Conservation (phyloP, 2,797 vertebrate species). For the Gobionotothen gibberifrons region DNA sequence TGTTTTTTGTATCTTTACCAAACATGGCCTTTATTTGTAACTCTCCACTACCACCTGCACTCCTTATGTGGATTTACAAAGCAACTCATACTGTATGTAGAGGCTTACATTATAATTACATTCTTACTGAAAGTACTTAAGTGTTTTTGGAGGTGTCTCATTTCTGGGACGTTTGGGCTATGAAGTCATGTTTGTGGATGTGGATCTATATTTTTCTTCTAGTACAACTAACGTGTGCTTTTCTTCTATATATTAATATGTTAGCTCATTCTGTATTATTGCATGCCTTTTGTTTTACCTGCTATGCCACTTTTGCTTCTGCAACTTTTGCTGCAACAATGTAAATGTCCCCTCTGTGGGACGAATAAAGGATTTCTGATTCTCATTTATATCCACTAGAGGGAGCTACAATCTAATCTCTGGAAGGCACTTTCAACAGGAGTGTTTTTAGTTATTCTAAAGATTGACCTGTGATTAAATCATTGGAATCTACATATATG, state of each 20-base stretch:
- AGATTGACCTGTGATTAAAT: not conserved
- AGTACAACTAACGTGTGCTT: too few relatives aligned
- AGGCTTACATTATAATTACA: not conserved
- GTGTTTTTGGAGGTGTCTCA: not conserved
- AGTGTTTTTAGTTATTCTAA: not conserved
- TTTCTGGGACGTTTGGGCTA: too few relatives aligned
- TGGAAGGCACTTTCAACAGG: not conserved
- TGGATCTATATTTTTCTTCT: too few relatives aligned
- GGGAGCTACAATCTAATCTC: constrained; percentile 6
- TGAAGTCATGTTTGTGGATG: too few relatives aligned
- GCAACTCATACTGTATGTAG: not conserved
- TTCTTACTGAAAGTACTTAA: not conserved
- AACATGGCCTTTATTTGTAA: too few relatives aligned
- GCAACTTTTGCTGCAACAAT: too few relatives aligned
- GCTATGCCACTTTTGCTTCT: too few relatives aligned
- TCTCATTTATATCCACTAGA: constrained; percentile 30
- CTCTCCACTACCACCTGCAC: not conserved
- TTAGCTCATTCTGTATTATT: too few relatives aligned
- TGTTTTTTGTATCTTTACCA: not conserved
- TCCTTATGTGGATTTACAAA: not conserved
- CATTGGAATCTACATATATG: not conserved
- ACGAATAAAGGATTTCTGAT: too few relatives aligned
- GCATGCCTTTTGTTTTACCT: too few relatives aligned
- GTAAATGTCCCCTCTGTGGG: too few relatives aligned
- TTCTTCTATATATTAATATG: too few relatives aligned